Conservation (phyloP, 1,140 invertebrate genomes). For the Archegozetes longisetosus region DNA sequence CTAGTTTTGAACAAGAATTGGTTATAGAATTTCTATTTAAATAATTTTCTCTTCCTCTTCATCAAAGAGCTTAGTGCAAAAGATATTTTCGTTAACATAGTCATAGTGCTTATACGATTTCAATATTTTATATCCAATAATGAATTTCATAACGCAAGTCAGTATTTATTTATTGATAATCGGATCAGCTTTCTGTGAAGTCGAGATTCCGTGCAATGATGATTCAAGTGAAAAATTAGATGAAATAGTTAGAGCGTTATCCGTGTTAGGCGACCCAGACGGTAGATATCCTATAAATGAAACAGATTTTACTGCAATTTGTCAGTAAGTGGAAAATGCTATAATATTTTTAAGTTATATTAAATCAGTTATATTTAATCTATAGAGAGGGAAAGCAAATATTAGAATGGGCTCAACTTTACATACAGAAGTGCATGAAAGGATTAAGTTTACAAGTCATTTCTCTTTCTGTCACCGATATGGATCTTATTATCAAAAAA, state of each 20-base stretch:
- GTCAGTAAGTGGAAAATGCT: neutral
- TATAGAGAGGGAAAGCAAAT: neutral
- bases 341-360: no score
- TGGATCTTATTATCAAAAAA: neutral
- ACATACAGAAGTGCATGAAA: neutral
- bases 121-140: neutral
- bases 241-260: neutral
- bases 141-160: neutral
- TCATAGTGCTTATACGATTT: neutral
- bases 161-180: neutral
- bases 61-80: no score
- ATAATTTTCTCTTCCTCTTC: no score
- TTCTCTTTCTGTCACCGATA: neutral
- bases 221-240: neutral
- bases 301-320: neutral
- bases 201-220: neutral
- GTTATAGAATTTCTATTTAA: no score
- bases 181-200: neutral
- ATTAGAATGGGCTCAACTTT: neutral
- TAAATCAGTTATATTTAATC: neutral
- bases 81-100: no score
- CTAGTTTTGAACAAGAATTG: no score
- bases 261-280: neutral
- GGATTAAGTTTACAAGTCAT: neutral
- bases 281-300: neutral